Conservation (phyloP, 1,140 invertebrate species). For the Trypoxylus dichotomus region DNA sequence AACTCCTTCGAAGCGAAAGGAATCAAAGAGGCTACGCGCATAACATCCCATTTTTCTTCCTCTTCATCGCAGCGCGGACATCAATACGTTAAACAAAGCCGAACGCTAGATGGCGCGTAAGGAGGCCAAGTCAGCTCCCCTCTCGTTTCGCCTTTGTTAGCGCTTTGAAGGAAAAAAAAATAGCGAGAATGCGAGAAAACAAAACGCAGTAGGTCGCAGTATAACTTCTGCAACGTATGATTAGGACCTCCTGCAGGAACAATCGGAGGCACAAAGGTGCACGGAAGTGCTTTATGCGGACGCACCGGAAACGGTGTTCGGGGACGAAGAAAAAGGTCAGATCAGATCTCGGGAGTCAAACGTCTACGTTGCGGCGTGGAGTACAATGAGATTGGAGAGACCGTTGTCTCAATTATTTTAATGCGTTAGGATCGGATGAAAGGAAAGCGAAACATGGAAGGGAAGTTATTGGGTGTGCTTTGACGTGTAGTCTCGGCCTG, state of each 20-base stretch:
- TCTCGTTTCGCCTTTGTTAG: not conserved
- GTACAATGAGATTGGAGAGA: not conserved
- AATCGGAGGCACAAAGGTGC: slow-evolving; percentile 15
- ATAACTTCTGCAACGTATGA: not conserved
- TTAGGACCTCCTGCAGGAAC: slow-evolving; percentile 20
- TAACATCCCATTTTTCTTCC: not conserved
- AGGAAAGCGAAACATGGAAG: too few relatives aligned
- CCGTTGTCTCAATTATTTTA: slow-evolving; percentile 23
- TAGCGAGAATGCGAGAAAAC: not conserved
- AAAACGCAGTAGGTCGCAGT: not conserved
- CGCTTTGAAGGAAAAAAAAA: not conserved
- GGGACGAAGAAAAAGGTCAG: not conserved
- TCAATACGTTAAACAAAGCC: not conserved
- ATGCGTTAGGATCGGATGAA: not conserved
- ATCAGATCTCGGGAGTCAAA: slow-evolving; percentile 14
- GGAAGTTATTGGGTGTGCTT: too few relatives aligned
- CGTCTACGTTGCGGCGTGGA: not conserved
- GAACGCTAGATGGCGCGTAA: not conserved
- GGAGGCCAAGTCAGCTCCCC: too few relatives aligned
- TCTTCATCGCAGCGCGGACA: not conserved
- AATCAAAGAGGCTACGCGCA: not conserved
- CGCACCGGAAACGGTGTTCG: not conserved
- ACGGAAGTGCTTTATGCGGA: slow-evolving; percentile 2
- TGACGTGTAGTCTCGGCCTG: too few relatives aligned
- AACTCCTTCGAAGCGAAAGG: not conserved